phyloP scores from a whole-genome alignment of 2,888 invertebrate species.

The Cistogaster globosa region DNA sequence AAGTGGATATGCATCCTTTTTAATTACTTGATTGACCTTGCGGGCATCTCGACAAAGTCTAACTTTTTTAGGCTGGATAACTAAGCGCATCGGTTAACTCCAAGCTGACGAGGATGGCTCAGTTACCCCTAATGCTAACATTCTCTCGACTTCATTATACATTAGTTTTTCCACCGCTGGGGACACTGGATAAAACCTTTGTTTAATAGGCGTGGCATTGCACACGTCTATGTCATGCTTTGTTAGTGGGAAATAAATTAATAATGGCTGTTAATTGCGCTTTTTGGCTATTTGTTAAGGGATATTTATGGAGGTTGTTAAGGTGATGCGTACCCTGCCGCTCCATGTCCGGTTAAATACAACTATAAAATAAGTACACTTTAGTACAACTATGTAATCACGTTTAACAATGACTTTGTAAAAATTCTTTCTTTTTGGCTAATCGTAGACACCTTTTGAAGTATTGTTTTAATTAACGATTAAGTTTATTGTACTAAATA shows the following conservation, averaged over 20 bases:
- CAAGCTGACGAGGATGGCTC: conserved; percentile 70
- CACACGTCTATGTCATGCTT: conserved; percentile 64
- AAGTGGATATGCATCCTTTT: conserved; percentile 10
- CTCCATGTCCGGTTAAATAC: too few species aligned
- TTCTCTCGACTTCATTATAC: conserved; percentile 75
- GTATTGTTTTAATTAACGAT: too few species aligned
- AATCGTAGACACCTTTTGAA: too few species aligned
- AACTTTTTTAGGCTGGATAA: conserved; percentile 34
- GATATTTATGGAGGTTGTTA: too few species aligned
- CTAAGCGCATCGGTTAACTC: conserved; percentile 36
- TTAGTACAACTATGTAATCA: too few species aligned
- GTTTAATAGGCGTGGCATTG: conserved; percentile 61
- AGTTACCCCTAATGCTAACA: conserved; percentile 75
- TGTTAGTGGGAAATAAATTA: too few species aligned
- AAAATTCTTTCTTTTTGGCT: too few species aligned
- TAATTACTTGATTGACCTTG: background rate
- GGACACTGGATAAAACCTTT: conserved; percentile 67
- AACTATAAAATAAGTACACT: too few species aligned
- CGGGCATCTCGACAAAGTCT: conserved; percentile 45
- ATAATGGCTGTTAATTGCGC: too few species aligned
- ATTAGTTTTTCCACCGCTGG: conserved; percentile 66
- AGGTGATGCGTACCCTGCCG: too few species aligned
- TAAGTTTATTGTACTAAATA: too few species aligned
- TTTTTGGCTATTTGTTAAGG: background rate
- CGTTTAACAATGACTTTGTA: too few species aligned